These are phyloP conservation scores for Dendroctonus ponderosae DNA, from an alignment of 1,140 invertebrate species.

Conservation along the genomic window DNA sequence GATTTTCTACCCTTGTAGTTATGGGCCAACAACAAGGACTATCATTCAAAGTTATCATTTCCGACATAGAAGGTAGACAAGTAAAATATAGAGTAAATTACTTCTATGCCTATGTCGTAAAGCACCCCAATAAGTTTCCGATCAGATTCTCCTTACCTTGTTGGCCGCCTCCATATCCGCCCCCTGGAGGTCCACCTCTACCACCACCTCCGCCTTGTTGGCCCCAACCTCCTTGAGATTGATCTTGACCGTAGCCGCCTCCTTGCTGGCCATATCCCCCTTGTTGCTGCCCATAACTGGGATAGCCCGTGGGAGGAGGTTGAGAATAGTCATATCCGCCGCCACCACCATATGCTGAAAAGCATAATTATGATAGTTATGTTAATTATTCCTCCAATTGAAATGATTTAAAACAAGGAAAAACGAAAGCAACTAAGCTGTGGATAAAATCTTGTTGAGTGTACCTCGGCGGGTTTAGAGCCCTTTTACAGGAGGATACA, in stretches of 20 bases:
- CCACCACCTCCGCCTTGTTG: conserved; percentile 28
- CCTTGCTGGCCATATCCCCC: conserved; percentile 20
- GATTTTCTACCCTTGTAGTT: conserved; percentile 40
- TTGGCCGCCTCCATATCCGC: conserved; percentile 36
- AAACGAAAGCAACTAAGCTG: too few species aligned
- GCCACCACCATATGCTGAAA: conserved; percentile 23
- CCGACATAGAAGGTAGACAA: conserved; percentile 40
- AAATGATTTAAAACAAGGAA: too few species aligned
- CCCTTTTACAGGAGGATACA: too few species aligned
- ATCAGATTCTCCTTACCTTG: conserved; percentile 13
- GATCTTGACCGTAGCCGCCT: conserved; percentile 16
- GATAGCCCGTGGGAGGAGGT: conserved; percentile 36
- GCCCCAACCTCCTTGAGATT: conserved; percentile 4
- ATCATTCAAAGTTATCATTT: conserved; percentile 39
- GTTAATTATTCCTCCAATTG: too few species aligned
- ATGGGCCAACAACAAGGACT: conserved; percentile 39
- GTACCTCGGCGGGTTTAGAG: too few species aligned
- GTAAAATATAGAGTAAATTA: conserved; percentile 22
- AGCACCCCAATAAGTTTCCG: too few species aligned
- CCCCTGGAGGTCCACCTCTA: conserved; percentile 27
- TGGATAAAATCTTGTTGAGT: too few species aligned
- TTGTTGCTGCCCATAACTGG: conserved; percentile 17
- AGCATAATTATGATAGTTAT: too few species aligned
- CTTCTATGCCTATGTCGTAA: conserved; percentile 41
- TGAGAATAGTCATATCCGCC: conserved; percentile 40